Conservation (phyloP, 2,797 vertebrate genomes). For the Hylomyscus alleni region DNA sequence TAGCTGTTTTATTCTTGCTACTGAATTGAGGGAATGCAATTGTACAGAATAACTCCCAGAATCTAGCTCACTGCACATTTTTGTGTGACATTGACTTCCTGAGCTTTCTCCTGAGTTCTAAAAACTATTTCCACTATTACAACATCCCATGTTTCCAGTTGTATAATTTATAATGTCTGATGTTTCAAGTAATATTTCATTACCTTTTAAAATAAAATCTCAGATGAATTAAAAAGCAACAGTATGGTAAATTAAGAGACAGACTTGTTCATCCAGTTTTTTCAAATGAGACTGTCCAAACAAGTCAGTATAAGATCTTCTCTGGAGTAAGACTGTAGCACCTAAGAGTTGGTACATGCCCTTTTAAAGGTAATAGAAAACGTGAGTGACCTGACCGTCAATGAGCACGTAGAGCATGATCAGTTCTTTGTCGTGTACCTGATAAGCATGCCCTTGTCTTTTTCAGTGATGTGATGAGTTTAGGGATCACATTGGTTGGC, state of each 20-base stretch:
- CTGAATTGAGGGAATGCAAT: background rate
- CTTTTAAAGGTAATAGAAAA: background rate
- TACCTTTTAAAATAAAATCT: background rate
- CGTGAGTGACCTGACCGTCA: background rate
- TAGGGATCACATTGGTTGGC: slow-evolving; percentile 98
- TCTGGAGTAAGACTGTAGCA: background rate
- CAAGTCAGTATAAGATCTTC: background rate
- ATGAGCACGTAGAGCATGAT: slow-evolving; percentile 1
- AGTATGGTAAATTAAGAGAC: background rate
- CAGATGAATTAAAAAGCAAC: slow-evolving; percentile 32
- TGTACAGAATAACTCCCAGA: background rate
- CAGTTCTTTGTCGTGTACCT: slow-evolving; percentile 77
- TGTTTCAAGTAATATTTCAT: slow-evolving; percentile 31
- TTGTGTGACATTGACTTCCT: background rate
- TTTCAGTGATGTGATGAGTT: slow-evolving; percentile 98
- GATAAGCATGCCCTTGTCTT: slow-evolving; percentile 87
- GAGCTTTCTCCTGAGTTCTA: background rate
- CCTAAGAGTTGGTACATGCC: background rate
- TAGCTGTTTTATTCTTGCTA: background rate
- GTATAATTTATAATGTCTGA: background rate
- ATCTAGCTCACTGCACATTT: slow-evolving; percentile 8
- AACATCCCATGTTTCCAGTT: background rate
- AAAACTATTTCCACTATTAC: background rate
- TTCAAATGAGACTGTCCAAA: background rate
- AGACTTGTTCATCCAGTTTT: background rate